These are phyloP conservation scores for Canis aureus DNA, from an alignment of 2,113 vertebrate genomes.

Conservation along the genomic window DNA sequence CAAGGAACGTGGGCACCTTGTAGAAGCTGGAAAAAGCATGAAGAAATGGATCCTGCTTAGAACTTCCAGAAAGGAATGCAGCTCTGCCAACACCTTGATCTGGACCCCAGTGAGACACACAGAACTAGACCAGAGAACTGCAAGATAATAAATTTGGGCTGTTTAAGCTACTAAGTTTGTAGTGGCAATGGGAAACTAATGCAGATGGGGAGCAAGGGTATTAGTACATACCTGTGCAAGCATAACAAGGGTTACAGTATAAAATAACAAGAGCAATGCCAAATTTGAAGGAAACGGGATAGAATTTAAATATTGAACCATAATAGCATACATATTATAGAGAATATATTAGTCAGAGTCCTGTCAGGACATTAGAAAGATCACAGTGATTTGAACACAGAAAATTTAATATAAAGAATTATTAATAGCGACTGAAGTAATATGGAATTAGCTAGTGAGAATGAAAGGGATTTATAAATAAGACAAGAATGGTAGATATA, in stretches of 20 bases:
- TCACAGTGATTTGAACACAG: not conserved
- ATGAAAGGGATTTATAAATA: not conserved
- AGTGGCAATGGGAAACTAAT: not conserved
- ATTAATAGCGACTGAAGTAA: not conserved
- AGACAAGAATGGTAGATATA: not conserved
- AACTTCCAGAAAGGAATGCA: not conserved
- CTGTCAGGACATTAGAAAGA: not conserved
- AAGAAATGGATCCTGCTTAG: not conserved
- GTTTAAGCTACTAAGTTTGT: not conserved
- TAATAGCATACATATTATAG: not conserved
- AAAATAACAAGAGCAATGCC: not conserved
- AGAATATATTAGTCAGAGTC: not conserved
- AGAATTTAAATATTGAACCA: not conserved
- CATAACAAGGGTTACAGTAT: not conserved
- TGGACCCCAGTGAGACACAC: not conserved
- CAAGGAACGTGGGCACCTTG: not conserved
- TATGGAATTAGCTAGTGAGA: not conserved
- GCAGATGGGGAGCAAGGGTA: not conserved
- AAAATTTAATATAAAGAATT: constrained; percentile 7
- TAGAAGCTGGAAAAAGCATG: not conserved
- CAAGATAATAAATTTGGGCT: not conserved
- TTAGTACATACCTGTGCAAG: not conserved
- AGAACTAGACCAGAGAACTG: not conserved
- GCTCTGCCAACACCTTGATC: not conserved
- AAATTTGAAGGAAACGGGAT: not conserved